Evolutionary conservation across 2,797 vertebrate genomes (phyloP).

Genomic region (Clarias platycephalus): DNA sequence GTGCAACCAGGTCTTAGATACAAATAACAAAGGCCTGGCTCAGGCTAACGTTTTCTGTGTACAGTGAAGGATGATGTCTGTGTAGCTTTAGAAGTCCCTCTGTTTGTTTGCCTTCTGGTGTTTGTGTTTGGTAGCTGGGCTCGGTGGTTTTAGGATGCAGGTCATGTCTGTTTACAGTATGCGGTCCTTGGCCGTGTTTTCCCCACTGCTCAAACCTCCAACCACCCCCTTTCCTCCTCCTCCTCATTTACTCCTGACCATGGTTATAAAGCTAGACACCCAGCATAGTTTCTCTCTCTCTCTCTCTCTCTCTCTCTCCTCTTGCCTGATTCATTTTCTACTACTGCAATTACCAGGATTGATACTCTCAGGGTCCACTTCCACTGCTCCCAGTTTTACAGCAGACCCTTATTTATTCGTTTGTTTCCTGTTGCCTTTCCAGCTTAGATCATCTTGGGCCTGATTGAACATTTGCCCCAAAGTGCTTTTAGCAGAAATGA

Average conservation of each 20-base stretch:
- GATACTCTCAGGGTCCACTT: constrained; percentile 66
- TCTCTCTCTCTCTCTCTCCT: constrained; percentile 39
- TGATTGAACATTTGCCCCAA: constrained; percentile 62
- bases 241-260: constrained; percentile 45
- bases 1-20: constrained; percentile 21
- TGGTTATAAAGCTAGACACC: constrained; percentile 44
- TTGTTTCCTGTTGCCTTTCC: constrained; percentile 62
- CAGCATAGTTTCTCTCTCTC: constrained; percentile 32
- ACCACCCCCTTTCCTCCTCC: constrained; percentile 3
- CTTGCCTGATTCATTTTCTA: constrained; percentile 67
- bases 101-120: constrained; percentile 49
- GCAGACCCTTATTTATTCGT: constrained; percentile 61
- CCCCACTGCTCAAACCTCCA: constrained; percentile 33
- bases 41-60: constrained; percentile 30
- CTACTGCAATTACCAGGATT: constrained; percentile 71
- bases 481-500: constrained; percentile 60
- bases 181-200: constrained; percentile 40
- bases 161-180: constrained; percentile 57
- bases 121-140: constrained; percentile 44
- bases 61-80: constrained; percentile 34
- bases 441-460: constrained; percentile 58
- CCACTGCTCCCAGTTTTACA: constrained; percentile 57
- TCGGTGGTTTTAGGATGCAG: constrained; percentile 43
- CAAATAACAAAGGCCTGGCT: constrained; percentile 37
- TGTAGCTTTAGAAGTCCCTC: constrained; percentile 46